These are phyloP conservation scores for Megalops cyprinoides DNA, from an alignment of 2,797 vertebrate species.

Conservation along the genomic window DNA sequence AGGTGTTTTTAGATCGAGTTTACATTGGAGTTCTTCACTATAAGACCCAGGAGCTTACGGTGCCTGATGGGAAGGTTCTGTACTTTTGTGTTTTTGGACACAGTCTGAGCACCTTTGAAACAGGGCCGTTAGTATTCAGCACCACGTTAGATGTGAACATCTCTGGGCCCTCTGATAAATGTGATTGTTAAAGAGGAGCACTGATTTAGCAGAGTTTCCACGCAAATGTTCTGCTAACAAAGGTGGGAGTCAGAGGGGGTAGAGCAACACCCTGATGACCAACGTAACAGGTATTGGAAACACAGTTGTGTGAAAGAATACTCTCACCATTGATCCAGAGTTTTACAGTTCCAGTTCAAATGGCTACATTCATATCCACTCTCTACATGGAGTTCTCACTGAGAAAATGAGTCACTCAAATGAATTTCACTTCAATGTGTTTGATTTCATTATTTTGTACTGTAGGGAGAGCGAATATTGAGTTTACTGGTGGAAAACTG, in stretches of 20 bases:
- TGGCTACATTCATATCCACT: not conserved
- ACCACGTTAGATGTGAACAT: constrained; percentile 39
- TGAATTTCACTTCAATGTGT: no score
- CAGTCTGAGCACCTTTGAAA: constrained; percentile 35
- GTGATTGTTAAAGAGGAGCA: constrained; percentile 37
- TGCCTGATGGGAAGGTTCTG: constrained; percentile 80
- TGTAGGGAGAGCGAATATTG: constrained; percentile 78
- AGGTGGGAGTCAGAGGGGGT: not conserved
- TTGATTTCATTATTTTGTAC: constrained; percentile 36
- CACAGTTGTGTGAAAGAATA: not conserved
- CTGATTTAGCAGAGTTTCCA: constrained; percentile 43
- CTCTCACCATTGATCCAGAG: not conserved
- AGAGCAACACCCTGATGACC: constrained; percentile 8
- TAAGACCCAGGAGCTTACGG: constrained; percentile 69
- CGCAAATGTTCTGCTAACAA: constrained; percentile 44
- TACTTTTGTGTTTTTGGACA: constrained; percentile 2
- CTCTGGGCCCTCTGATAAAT: constrained; percentile 44
- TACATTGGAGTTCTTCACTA: constrained; percentile 84
- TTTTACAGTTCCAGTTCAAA: not conserved
- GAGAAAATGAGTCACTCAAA: not conserved
- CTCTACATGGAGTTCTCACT: not conserved
- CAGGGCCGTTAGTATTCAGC: constrained; percentile 52
- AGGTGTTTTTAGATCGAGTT: constrained; percentile 86
- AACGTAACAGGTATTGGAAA: constrained; percentile 20
- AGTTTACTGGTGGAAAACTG: constrained; percentile 90